Conservation (phyloP, 1,140 invertebrate genomes). For the Chironomus striatipennis region DNA sequence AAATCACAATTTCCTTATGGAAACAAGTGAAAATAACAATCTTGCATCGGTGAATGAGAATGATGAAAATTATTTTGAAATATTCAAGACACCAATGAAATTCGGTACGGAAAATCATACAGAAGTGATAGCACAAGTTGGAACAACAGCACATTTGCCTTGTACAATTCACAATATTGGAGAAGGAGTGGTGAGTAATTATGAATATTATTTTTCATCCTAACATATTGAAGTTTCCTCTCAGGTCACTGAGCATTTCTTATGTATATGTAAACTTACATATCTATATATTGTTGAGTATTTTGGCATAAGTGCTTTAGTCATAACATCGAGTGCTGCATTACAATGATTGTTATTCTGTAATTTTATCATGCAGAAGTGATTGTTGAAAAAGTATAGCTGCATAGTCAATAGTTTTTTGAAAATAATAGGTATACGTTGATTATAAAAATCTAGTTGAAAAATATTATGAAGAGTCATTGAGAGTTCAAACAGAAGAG, state of each 20-base stretch:
- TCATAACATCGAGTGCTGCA: too few species aligned
- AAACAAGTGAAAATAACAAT: neutral
- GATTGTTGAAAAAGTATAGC: too few species aligned
- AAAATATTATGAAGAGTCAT: too few species aligned
- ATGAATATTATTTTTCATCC: constrained; percentile 26
- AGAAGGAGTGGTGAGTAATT: constrained; percentile 68
- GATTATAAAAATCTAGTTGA: too few species aligned
- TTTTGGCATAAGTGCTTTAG: too few species aligned
- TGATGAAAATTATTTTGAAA: constrained; percentile 27
- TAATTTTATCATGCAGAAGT: too few species aligned
- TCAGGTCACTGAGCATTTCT: neutral
- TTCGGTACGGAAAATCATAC: constrained; percentile 77
- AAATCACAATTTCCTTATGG: constrained; percentile 20
- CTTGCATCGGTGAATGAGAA: neutral
- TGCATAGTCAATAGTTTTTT: too few species aligned
- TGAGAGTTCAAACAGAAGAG: too few species aligned
- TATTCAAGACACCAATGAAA: constrained; percentile 46
- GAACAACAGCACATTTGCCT: constrained; percentile 68
- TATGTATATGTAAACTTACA: neutral
- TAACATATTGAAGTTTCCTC: neutral
- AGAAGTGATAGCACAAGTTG: constrained; percentile 67
- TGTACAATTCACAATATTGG: constrained; percentile 76
- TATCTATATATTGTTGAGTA: too few species aligned
- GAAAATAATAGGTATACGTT: too few species aligned
- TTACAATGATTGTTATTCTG: too few species aligned